Evolutionary conservation across 2,888 invertebrate genomes (phyloP), one percentile per base, ranked within the genome.

Genomic region (Mesoligia furuncula): DNA sequence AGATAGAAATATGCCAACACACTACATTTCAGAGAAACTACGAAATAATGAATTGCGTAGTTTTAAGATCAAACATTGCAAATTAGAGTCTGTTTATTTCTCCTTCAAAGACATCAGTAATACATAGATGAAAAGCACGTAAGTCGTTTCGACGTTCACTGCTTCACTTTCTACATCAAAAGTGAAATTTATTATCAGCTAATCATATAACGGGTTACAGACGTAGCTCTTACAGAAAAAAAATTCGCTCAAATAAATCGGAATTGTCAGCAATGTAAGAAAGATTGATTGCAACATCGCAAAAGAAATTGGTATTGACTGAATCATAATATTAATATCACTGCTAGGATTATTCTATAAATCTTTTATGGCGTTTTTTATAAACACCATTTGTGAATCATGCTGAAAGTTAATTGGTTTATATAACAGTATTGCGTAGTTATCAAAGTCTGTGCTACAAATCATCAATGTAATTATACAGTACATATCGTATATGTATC

Each of bases 391-490:
- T 64, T 61, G 67, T 68, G 54, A 75, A 68, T 75, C 65, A 57
- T 68, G 57, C 39, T 57, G 66, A 74, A 61, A 70, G 45, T 72
- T 67, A 75, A 83, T 78, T 69, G 42, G 54, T 80, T 57, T 67
- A 74, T 54, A 70, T 66, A 73, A 82, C 75, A 84, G 66, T 79
- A 75, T 76, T 87, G 90, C 88, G 87, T 82, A 82, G 77, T 77
- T 79, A 76, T 80, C 67, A 71, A 73, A 79, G 73, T 77, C 73
- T 76, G 78, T 51, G 64, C 31, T 54, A 66, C 74, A 79, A 81
- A 85, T 66, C 31, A 51, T 67, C n/a, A 42, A 51, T 68, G n/a
- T 73, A 74, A 75, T 68, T 71, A 77, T 75, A 81, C 59, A 70
- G 39, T 73, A 79, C 20, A 69, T 75, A 86, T 78, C 68, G 27